phyloP scores from a whole-genome alignment of 2,113 vertebrate species.

The Leptosomus discolor region DNA sequence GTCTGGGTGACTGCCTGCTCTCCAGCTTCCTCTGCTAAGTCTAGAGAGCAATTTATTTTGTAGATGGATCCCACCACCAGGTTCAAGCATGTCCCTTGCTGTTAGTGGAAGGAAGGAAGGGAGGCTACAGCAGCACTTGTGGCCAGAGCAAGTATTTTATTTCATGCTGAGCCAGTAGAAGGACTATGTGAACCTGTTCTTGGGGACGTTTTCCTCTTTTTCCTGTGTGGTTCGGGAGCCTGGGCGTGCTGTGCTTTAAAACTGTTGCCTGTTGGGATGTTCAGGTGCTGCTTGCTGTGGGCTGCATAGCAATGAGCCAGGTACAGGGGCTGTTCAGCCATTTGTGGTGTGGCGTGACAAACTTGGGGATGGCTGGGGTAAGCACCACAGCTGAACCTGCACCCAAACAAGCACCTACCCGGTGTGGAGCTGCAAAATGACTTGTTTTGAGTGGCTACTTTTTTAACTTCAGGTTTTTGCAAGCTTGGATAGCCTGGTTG shows the following conservation, averaged over 20 bases:
- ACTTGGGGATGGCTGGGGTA: neutral
- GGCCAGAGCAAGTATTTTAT: neutral
- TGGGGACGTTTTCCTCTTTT: neutral
- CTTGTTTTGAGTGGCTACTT: neutral
- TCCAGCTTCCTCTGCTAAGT: neutral
- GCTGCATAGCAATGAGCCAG: neutral
- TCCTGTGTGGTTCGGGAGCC: neutral
- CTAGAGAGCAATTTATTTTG: neutral
- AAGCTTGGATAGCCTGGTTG: neutral
- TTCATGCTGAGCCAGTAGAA: neutral
- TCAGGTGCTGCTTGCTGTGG: neutral
- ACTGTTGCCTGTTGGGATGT: accelerated
- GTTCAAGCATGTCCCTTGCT: neutral
- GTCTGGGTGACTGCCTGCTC: neutral
- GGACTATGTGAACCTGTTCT: neutral
- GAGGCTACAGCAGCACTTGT: neutral
- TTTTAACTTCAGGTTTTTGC: neutral
- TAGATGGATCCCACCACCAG: neutral
- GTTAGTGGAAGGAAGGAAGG: neutral
- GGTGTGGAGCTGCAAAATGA: neutral
- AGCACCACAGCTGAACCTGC: neutral
- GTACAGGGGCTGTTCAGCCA: neutral
- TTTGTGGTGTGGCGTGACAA: neutral
- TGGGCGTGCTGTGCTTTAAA: neutral
- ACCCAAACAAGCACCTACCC: neutral